Evolutionary conservation across 2,888 invertebrate genomes (phyloP).

Genomic region (Deilephila porcellus): DNA sequence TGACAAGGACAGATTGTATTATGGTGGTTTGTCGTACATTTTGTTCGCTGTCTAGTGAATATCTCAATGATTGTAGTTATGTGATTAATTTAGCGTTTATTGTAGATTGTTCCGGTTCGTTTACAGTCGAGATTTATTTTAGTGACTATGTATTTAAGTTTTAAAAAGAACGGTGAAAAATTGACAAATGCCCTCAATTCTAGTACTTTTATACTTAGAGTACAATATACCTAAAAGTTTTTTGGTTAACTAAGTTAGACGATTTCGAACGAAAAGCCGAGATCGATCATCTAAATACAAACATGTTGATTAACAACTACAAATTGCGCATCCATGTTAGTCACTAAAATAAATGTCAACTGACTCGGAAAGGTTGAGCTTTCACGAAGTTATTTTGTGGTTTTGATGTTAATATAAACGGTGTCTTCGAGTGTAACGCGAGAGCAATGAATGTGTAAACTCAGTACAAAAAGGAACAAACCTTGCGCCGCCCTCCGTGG

Average conservation of each 20-base stretch:
- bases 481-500: not conserved
- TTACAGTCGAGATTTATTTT: not conserved
- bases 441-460: conserved; percentile 17
- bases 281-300: no score
- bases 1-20: no score
- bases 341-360: not conserved
- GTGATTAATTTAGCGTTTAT: not conserved
- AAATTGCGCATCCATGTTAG: not conserved
- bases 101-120: conserved; percentile 1
- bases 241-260: not conserved
- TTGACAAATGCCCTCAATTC: no score
- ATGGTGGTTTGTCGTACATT: no score
- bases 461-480: conserved; percentile 10
- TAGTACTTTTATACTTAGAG: no score
- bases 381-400: conserved; percentile 33
- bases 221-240: no score
- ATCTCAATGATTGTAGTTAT: no score
- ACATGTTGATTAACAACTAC: not conserved
- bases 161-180: no score
- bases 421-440: conserved; percentile 15
- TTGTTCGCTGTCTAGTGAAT: no score
- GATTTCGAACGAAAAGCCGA: not conserved
- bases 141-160: not conserved
- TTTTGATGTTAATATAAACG: conserved; percentile 17
- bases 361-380: not conserved